A percentile compares a stretch with the other conserved stretches of the same genome.
phyloP scores from a whole-genome alignment of 2,113 vertebrate species.

The Lamprologus ornatipinnis region DNA sequence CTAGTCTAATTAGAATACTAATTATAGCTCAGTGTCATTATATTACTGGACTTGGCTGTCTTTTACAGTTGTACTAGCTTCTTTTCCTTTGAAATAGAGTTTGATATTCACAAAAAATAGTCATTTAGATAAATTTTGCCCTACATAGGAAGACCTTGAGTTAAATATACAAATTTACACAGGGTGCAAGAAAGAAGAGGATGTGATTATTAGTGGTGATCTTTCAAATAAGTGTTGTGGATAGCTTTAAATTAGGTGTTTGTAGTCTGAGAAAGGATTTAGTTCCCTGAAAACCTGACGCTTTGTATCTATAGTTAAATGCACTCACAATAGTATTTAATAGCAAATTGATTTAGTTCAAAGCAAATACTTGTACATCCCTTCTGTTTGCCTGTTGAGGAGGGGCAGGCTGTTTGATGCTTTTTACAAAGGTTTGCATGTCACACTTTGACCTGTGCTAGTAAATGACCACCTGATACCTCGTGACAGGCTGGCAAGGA shows the following conservation, averaged over 20 bases:
- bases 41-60: neutral
- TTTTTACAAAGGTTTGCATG: conserved; percentile 19
- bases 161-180: neutral
- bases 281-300: neutral
- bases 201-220: neutral
- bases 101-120: neutral
- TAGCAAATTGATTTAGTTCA: neutral
- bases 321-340: neutral
- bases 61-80: neutral
- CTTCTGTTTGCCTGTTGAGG: neutral
- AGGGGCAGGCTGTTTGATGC: neutral
- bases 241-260: neutral
- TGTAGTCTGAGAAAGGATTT: neutral
- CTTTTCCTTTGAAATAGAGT: neutral
- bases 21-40: neutral
- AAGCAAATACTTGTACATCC: neutral
- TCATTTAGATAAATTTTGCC: neutral
- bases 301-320: neutral
- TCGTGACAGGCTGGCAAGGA: conserved; percentile 56
- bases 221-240: neutral
- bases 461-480: conserved; percentile 55
- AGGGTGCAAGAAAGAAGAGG: neutral
- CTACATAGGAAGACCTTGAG: neutral
- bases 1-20: neutral
- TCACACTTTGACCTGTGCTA: conserved; percentile 61